Conservation (phyloP, 2,797 vertebrate species). For the Tinamus major region DNA sequence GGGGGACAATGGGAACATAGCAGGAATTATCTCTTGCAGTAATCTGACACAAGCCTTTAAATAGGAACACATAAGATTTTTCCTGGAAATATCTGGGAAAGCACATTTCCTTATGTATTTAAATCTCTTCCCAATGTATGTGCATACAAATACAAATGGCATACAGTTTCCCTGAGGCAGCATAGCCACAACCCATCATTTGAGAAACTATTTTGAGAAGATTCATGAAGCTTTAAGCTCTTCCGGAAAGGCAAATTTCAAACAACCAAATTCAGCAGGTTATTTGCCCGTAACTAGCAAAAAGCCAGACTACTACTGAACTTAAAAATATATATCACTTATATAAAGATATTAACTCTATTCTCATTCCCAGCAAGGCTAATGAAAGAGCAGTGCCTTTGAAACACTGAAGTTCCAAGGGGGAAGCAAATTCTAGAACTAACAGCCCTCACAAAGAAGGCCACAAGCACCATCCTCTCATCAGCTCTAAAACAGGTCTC, state of each 20-base stretch:
- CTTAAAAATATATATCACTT: background rate
- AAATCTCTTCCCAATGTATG: background rate
- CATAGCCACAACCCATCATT: background rate
- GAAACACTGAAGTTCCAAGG: background rate
- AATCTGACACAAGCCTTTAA: background rate
- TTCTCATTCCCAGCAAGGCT: background rate
- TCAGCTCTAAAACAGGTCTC: background rate
- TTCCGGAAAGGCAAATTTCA: too few species aligned
- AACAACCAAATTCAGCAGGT: too few species aligned
- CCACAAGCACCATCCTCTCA: accelerated
- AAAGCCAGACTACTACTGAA: background rate
- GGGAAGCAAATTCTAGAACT: background rate
- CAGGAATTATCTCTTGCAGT: background rate
- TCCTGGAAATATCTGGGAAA: background rate
- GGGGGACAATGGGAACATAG: background rate
- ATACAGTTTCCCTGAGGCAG: background rate
- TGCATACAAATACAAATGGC: background rate
- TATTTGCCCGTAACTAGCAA: background rate
- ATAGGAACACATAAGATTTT: background rate
- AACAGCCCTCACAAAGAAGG: background rate
- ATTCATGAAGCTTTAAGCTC: too few species aligned
- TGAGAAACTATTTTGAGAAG: background rate
- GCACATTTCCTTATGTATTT: background rate
- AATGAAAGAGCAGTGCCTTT: background rate
- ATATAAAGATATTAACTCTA: background rate